These are phyloP conservation scores for Microctenopoma stevenorrisi DNA, from an alignment of 2,797 vertebrate genomes.

Conservation along the genomic window DNA sequence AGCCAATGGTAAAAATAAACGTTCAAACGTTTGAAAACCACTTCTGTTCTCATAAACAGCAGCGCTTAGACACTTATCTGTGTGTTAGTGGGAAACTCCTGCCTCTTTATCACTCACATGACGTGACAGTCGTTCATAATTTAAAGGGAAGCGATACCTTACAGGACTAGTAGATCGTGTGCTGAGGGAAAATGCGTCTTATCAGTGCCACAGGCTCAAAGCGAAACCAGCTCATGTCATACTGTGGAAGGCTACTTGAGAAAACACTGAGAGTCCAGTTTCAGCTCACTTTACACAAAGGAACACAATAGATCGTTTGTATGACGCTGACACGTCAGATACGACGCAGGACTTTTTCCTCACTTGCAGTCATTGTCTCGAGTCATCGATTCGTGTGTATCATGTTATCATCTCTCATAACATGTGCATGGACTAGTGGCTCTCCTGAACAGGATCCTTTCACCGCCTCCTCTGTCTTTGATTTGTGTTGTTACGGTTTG, in stretches of 20 bases:
- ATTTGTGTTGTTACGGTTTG: constrained; percentile 36
- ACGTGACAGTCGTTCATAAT: constrained; percentile 40
- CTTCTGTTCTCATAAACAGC: neutral
- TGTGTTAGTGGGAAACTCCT: constrained; percentile 26
- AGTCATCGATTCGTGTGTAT: constrained; percentile 33
- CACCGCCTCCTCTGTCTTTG: neutral
- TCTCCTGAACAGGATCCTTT: neutral
- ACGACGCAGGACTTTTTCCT: neutral
- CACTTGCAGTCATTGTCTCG: constrained; percentile 14
- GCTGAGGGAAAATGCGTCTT: constrained; percentile 10
- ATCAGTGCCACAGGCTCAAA: neutral
- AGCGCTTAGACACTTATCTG: neutral
- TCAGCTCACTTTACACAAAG: constrained; percentile 41
- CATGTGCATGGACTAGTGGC: neutral
- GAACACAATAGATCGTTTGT: constrained; percentile 23
- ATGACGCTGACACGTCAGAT: constrained; percentile 28
- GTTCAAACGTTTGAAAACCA: neutral
- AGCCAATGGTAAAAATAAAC: neutral
- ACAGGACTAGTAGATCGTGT: constrained; percentile 8
- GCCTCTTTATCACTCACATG: neutral
- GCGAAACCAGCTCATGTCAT: constrained; percentile 6
- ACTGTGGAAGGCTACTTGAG: constrained; percentile 17
- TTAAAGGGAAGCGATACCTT: constrained; percentile 53
- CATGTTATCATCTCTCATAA: constrained; percentile 17
- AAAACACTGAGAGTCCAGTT: constrained; percentile 15